These are phyloP conservation scores for human DNA, from an alignment of 2,113 vertebrate genomes.

Conservation along the genomic window GRCh38 chr5:161431001-161431500, in stretches of 20 bases:
- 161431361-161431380: not conserved
- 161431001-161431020: not conserved
- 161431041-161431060: not conserved
- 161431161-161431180: not conserved
- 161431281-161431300: not conserved
- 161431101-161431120: not conserved
- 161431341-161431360: not conserved
- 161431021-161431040: not conserved
- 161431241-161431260: not conserved
- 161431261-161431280: not conserved
- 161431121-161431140: not conserved
- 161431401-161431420: not conserved
- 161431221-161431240: not conserved
- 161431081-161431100: not conserved
- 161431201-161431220: not conserved
- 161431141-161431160: not conserved
- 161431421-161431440: not conserved
- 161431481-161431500: not conserved
- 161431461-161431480: not conserved
- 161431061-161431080: not conserved
- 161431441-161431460: not conserved
- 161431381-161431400: not conserved
- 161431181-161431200: not conserved
- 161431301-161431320: not conserved
- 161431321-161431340: not conserved